A percentile compares a stretch with the other conserved stretches of the same genome.
phyloP scores from a whole-genome alignment of 2,113 vertebrate genomes.

The Nyctereutes procyonoides region DNA sequence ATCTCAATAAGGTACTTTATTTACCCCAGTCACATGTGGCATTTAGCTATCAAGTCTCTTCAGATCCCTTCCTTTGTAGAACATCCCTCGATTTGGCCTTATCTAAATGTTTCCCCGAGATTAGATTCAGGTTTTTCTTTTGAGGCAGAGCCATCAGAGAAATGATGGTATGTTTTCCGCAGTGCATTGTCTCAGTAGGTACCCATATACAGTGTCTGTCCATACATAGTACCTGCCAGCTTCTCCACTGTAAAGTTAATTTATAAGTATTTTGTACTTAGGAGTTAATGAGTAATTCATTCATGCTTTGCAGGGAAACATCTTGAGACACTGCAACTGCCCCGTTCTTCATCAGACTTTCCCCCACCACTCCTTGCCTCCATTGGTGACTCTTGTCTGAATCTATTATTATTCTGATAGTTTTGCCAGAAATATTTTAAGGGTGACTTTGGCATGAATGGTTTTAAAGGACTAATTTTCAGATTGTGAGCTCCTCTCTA shows the following conservation, averaged over 20 bases:
- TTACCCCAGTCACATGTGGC: not conserved
- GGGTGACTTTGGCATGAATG: not conserved
- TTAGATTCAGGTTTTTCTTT: not conserved
- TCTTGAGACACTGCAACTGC: not conserved
- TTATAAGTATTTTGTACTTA: not conserved
- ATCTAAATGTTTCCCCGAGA: not conserved
- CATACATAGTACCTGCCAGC: no score
- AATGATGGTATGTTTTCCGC: not conserved
- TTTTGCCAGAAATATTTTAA: constrained; percentile 14
- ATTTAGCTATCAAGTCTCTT: not conserved
- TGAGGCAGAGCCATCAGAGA: not conserved
- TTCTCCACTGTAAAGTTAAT: not conserved
- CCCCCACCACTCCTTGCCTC: not conserved
- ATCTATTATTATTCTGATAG: not conserved
- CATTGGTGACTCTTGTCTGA: not conserved
- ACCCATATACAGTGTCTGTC: not conserved
- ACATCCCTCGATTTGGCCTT: not conserved
- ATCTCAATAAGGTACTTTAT: not conserved
- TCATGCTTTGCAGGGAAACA: not conserved
- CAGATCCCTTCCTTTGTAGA: not conserved
- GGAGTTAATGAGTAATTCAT: not conserved
- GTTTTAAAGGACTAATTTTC: constrained; percentile 18
- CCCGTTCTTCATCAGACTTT: not conserved
- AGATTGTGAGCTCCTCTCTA: not conserved
- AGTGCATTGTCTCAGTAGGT: not conserved